phyloP scores from a whole-genome alignment of 2,797 vertebrate genomes.

The Oceanodroma leucorhoa region DNA sequence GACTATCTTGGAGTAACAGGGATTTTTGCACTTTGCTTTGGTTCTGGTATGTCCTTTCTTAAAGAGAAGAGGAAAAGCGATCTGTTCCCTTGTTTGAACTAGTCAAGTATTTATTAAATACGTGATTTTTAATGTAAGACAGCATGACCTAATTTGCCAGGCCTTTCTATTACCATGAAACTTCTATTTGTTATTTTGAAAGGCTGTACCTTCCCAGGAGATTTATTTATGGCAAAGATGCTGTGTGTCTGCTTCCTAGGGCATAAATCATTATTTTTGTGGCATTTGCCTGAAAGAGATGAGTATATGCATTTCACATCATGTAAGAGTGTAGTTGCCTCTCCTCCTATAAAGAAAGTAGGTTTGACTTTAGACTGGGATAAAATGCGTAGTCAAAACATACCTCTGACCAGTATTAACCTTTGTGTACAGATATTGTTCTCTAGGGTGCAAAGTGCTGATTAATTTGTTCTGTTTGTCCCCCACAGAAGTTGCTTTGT shows the following conservation, averaged over 20 bases:
- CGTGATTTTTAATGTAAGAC: not conserved
- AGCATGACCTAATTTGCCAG: not conserved
- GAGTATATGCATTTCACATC: not conserved
- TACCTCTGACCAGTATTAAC: not conserved
- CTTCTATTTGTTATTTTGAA: not conserved
- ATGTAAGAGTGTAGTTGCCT: not conserved
- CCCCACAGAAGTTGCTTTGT: not conserved
- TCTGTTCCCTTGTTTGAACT: not conserved
- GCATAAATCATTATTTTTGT: not conserved
- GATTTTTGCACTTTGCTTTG: conserved; percentile 24
- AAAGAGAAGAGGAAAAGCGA: not conserved
- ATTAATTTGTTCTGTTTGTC: not conserved
- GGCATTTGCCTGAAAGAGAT: not conserved
- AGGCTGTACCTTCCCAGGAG: not conserved
- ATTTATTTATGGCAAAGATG: not conserved
- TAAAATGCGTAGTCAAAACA: not conserved
- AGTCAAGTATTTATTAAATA: not conserved
- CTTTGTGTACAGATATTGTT: not conserved
- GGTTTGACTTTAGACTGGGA: not conserved
- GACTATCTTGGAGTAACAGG: not conserved
- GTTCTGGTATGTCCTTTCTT: not conserved
- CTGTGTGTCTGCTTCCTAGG: not conserved
- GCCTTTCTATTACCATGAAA: not conserved
- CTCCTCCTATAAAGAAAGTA: not conserved
- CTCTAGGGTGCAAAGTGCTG: not conserved